Percentiles rank a stretch among this genome's conserved stretches.
Evolutionary conservation across 1,140 invertebrate species (phyloP).

Genomic region (Globodera ellingtonae): DNA sequence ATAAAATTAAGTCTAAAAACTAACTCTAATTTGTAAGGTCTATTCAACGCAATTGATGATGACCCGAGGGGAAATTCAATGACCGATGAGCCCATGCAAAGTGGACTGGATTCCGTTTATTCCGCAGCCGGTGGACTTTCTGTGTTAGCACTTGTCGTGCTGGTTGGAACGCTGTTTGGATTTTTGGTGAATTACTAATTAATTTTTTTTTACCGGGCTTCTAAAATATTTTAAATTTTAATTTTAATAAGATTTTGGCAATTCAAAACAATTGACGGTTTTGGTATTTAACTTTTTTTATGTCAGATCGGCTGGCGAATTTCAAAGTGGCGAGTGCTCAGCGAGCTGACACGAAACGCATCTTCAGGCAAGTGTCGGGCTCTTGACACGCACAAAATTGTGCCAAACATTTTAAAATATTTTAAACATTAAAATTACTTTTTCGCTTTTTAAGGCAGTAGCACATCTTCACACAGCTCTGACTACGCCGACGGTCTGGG

Average conservation of each 20-base stretch:
- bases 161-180: slow-evolving; percentile 48
- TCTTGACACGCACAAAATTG: neutral
- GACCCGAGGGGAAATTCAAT: neutral
- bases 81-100: neutral
- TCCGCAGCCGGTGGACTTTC: slow-evolving; percentile 38
- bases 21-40: neutral
- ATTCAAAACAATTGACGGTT: neutral
- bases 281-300: neutral
- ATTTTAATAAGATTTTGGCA: neutral
- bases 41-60: neutral
- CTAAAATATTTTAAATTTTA: too few species aligned
- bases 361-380: slow-evolving; percentile 17
- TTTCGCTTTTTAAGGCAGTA: slow-evolving; percentile 31
- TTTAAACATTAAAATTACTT: too few species aligned
- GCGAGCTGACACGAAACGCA: slow-evolving; percentile 35
- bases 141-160: slow-evolving; percentile 39
- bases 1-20: neutral
- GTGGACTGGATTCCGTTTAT: slow-evolving; percentile 7
- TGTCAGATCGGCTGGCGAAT: slow-evolving; percentile 61
- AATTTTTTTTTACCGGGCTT: neutral
- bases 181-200: slow-evolving; percentile 48
- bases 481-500: slow-evolving; percentile 55
- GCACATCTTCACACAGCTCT: slow-evolving; percentile 56
- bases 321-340: slow-evolving; percentile 49
- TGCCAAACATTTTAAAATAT: too few species aligned